Evolutionary conservation across 2,113 vertebrate genomes (phyloP).

Genomic region (Misgurnus anguillicaudatus): DNA sequence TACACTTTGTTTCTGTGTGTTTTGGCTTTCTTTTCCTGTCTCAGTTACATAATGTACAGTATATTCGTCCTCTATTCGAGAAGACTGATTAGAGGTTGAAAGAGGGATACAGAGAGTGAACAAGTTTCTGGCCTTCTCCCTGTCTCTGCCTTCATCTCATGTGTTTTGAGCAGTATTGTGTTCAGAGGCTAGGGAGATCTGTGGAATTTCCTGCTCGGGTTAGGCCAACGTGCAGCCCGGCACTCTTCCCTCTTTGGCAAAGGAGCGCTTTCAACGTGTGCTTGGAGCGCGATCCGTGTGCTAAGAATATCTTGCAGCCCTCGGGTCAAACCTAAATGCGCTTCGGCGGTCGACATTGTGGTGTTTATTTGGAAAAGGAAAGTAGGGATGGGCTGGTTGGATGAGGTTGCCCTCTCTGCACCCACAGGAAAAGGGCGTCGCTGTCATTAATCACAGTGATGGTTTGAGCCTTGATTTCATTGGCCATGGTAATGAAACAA

Average conservation of each 20-base stretch:
- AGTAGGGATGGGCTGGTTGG: slow-evolving; percentile 55
- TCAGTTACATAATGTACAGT: slow-evolving; percentile 58
- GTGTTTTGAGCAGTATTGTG: slow-evolving; percentile 54
- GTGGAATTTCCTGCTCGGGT: slow-evolving; percentile 72
- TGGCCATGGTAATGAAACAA: slow-evolving; percentile 12
- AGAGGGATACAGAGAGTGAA: slow-evolving; percentile 48
- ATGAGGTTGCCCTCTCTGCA: slow-evolving; percentile 45
- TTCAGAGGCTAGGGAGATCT: slow-evolving; percentile 67
- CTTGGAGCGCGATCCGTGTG: slow-evolving; percentile 48
- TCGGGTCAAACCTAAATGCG: slow-evolving; percentile 70
- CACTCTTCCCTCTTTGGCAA: slow-evolving; percentile 58
- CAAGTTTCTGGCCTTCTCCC: slow-evolving; percentile 37
- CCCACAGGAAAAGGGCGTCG: slow-evolving; percentile 49
- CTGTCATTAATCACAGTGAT: slow-evolving; percentile 50
- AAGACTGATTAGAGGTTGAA: slow-evolving; percentile 52
- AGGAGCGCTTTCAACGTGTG: slow-evolving; percentile 45
- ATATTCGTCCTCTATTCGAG: slow-evolving; percentile 63
- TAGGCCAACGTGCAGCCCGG: slow-evolving; percentile 69
- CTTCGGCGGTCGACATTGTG: slow-evolving; percentile 54
- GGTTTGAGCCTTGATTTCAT: slow-evolving; percentile 21
- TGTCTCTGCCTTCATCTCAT: slow-evolving; percentile 50
- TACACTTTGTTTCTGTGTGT: slow-evolving; percentile 54
- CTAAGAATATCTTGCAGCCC: slow-evolving; percentile 64
- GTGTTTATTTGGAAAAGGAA: slow-evolving; percentile 61
- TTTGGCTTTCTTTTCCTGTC: slow-evolving; percentile 52